A percentile compares a stretch with the other conserved stretches of the same genome.
Conservation (phyloP, 1,140 invertebrate genomes). For the Drosophila lini region DNA sequence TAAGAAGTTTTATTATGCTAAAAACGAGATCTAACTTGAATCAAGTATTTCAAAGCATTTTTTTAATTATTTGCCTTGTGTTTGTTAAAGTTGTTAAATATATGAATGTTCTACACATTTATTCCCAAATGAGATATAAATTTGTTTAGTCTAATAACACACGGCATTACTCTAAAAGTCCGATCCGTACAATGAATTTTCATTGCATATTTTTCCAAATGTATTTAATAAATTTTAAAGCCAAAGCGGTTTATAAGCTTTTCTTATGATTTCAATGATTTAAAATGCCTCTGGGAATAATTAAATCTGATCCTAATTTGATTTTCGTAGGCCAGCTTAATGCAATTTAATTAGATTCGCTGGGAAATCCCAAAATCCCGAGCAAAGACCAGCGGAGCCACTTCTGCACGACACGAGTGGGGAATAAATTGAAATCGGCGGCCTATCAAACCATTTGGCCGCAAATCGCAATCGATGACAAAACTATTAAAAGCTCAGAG, state of each 20-base stretch:
- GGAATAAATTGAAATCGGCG: slow-evolving; percentile 18
- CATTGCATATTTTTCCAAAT: not conserved
- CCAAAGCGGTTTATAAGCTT: not conserved
- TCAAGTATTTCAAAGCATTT: not conserved
- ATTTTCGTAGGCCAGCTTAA: not conserved
- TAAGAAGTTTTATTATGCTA: not conserved
- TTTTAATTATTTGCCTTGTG: not conserved
- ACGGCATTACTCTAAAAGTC: not conserved
- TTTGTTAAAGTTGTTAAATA: not conserved
- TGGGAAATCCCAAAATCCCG: slow-evolving; percentile 6
- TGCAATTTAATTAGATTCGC: slow-evolving; percentile 13
- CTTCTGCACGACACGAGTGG: slow-evolving; percentile 18
- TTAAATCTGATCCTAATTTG: not conserved
- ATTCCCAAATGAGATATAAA: too few species aligned
- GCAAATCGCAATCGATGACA: slow-evolving; percentile 48
- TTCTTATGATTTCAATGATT: not conserved
- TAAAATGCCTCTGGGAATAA: not conserved
- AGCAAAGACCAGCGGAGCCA: slow-evolving; percentile 22
- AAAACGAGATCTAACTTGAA: not conserved
- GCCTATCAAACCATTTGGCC: slow-evolving; percentile 26
- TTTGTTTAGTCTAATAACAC: too few species aligned
- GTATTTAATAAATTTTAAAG: not conserved
- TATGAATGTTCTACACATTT: not conserved
- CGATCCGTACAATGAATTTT: not conserved
- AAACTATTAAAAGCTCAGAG: slow-evolving; percentile 61